phyloP scores from a whole-genome alignment of 2,888 invertebrate genomes.

The Colostygia pectinataria region DNA sequence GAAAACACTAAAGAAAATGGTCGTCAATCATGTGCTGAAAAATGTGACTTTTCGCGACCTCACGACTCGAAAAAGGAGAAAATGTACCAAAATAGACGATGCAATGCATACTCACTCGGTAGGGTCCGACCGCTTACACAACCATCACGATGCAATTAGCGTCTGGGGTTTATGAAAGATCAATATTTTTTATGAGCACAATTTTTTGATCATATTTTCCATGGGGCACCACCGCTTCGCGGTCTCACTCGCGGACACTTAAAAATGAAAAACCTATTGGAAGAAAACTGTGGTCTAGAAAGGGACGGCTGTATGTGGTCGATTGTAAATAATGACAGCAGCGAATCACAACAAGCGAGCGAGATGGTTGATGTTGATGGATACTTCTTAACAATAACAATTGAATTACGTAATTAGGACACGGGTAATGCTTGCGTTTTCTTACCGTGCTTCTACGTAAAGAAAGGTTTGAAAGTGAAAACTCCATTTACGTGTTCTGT shows the following conservation, averaged over 20 bases:
- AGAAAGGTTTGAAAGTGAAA: slow-evolving; percentile 24
- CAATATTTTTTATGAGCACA: slow-evolving; percentile 80
- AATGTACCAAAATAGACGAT: slow-evolving; percentile 62
- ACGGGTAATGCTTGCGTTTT: slow-evolving; percentile 7
- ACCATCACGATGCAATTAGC: slow-evolving; percentile 68
- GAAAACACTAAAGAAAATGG: slow-evolving; percentile 54
- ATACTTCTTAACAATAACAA: slow-evolving; percentile 48
- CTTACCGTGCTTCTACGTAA: slow-evolving; percentile 16
- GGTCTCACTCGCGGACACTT: slow-evolving; percentile 68
- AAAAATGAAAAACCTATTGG: slow-evolving; percentile 78
- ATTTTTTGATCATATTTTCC: slow-evolving; percentile 78
- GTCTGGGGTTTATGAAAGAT: slow-evolving; percentile 74
- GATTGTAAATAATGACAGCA: slow-evolving; percentile 77
- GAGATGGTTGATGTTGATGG: slow-evolving; percentile 56
- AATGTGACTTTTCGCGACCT: slow-evolving; percentile 72
- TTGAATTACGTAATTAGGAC: slow-evolving; percentile 55
- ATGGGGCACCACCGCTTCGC: slow-evolving; percentile 61
- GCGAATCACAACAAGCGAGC: slow-evolving; percentile 76
- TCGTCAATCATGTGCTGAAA: slow-evolving; percentile 68
- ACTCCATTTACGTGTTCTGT: slow-evolving; percentile 20
- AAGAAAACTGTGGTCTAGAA: slow-evolving; percentile 71
- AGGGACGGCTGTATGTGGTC: slow-evolving; percentile 69
- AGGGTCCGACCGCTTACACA: slow-evolving; percentile 51
- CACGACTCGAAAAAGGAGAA: slow-evolving; percentile 48
- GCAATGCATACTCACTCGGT: slow-evolving; percentile 57